Conservation (phyloP, 2,113 vertebrate species). For the Cyanistes caeruleus region DNA sequence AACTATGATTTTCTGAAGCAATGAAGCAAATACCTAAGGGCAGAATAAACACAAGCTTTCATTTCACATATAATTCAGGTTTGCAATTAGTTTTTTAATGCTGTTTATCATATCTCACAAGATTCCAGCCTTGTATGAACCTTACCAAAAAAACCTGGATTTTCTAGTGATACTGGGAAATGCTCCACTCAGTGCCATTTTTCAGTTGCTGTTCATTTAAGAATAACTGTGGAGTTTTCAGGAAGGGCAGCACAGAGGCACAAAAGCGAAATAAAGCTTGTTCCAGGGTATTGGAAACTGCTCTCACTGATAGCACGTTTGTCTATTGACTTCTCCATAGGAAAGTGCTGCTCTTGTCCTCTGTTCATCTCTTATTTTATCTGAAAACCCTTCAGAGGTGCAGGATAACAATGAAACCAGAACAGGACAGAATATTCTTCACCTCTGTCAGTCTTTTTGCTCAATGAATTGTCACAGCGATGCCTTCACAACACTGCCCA, state of each 20-base stretch:
- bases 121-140: neutral
- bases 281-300: neutral
- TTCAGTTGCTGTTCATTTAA: neutral
- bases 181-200: neutral
- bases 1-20: constrained; percentile 11
- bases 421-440: neutral
- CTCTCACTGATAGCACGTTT: neutral
- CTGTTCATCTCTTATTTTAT: neutral
- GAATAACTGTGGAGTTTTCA: neutral
- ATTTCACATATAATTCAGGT: neutral
- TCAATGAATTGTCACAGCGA: neutral
- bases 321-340: neutral
- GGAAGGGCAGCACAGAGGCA: neutral
- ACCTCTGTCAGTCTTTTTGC: neutral
- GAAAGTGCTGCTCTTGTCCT: neutral
- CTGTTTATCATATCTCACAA: neutral
- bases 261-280: neutral
- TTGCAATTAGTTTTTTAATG: neutral
- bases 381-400: neutral
- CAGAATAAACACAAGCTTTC: neutral
- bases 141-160: neutral
- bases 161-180: neutral
- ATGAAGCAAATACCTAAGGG: neutral
- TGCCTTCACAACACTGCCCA: neutral
- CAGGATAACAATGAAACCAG: neutral